Percentiles rank a stretch among this genome's conserved stretches.
These are phyloP conservation scores for Tipula confusa DNA, from an alignment of 2,888 invertebrate species.

Conservation along the genomic window DNA sequence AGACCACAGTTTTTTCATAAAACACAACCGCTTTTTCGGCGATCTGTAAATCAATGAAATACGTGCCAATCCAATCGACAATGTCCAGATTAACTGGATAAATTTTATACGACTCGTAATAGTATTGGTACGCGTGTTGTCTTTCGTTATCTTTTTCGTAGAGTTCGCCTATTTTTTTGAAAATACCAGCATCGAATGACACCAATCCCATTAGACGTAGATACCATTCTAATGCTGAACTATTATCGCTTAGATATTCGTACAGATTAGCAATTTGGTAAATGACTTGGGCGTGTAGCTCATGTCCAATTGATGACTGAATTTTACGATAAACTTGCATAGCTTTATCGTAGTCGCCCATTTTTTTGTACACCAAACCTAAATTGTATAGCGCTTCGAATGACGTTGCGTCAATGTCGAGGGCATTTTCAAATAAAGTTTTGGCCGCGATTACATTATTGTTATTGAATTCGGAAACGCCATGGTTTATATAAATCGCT, in stretches of 20 bases:
- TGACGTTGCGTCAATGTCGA: conserved; percentile 74
- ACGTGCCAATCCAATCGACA: conserved; percentile 84
- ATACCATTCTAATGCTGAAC: conserved; percentile 62
- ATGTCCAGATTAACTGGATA: conserved; percentile 55
- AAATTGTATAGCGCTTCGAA: conserved; percentile 82
- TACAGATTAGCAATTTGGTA: conserved; percentile 76
- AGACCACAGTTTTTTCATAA: conserved; percentile 72
- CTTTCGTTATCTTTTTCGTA: conserved; percentile 88
- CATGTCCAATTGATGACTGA: conserved; percentile 62
- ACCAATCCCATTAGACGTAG: conserved; percentile 75
- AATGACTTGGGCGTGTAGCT: conserved; percentile 60
- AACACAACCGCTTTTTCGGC: conserved; percentile 80
- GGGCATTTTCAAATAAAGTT: conserved; percentile 67
- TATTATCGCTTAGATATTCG: conserved; percentile 60
- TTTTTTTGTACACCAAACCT: conserved; percentile 67
- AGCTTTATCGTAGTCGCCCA: conserved; percentile 67
- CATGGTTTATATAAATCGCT: conserved; percentile 78
- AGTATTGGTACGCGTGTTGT: conserved; percentile 64
- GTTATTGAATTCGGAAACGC: conserved; percentile 69
- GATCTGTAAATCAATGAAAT: conserved; percentile 83
- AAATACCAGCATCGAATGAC: conserved; percentile 84
- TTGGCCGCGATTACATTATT: conserved; percentile 67
- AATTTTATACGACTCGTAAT: conserved; percentile 47
- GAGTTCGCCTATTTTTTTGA: conserved; percentile 84
- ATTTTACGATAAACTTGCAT: conserved; percentile 76